phyloP scores from a whole-genome alignment of 2,113 vertebrate genomes.

The Egretta garzetta region DNA sequence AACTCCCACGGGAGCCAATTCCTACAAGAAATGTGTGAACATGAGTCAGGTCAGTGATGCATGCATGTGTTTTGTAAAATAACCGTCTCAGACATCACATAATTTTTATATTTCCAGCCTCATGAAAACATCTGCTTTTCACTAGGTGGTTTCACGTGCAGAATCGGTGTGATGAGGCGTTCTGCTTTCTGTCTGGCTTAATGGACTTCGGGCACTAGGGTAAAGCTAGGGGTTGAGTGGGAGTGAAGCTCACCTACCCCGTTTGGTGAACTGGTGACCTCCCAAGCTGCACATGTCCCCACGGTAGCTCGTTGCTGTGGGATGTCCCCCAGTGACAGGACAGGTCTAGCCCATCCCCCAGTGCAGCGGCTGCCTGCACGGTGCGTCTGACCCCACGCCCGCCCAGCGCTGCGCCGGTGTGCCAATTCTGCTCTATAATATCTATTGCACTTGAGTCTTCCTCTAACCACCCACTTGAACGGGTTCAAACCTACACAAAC shows the following conservation, averaged over 20 bases:
- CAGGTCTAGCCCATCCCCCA: background rate
- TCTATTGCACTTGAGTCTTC: background rate
- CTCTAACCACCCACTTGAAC: background rate
- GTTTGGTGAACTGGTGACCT: background rate
- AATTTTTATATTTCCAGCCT: background rate
- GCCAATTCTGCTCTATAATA: background rate
- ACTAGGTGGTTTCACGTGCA: background rate
- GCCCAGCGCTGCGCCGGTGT: background rate
- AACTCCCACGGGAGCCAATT: background rate
- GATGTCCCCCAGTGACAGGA: rapidly evolving
- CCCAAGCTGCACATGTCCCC: rapidly evolving
- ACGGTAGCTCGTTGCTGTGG: background rate
- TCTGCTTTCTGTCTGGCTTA: background rate
- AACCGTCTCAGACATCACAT: background rate
- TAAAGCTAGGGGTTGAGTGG: background rate
- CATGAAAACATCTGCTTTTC: background rate
- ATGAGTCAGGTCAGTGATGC: background rate
- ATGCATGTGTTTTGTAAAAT: background rate
- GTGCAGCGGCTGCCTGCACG: too few relatives aligned
- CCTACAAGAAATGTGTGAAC: background rate
- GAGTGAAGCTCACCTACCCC: background rate
- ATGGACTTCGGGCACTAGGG: background rate
- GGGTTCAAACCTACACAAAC: background rate
- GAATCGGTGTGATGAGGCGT: background rate
- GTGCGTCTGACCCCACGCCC: background rate